phyloP scores from a whole-genome alignment of 2,113 vertebrate species.

The Hippolais icterina region DNA sequence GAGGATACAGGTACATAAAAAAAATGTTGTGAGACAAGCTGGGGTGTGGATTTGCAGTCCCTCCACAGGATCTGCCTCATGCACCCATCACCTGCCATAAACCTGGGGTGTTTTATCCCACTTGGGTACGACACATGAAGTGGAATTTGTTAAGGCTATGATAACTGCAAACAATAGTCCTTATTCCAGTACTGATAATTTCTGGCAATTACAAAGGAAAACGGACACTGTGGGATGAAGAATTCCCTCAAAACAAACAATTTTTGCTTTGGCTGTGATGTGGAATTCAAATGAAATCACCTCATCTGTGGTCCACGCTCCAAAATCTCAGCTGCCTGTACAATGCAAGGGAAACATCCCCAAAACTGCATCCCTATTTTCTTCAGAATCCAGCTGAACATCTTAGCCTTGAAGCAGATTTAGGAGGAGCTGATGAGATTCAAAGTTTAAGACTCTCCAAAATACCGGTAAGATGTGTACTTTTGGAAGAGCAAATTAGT shows the following conservation, averaged over 20 bases:
- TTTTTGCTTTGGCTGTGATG: neutral
- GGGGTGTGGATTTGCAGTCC: neutral
- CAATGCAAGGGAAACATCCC: neutral
- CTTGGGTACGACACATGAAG: fast-evolving
- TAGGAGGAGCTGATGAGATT: neutral
- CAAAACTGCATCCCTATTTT: neutral
- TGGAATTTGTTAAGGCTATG: neutral
- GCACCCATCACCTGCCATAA: neutral
- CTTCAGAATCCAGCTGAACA: neutral
- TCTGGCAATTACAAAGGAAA: neutral
- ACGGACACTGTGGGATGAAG: neutral
- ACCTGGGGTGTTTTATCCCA: neutral
- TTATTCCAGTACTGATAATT: neutral
- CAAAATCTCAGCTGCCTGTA: neutral
- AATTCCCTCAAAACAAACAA: neutral
- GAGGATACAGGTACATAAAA: neutral
- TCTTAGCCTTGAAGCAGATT: neutral
- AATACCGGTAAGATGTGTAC: neutral
- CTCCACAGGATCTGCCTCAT: neutral
- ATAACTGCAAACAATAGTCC: neutral
- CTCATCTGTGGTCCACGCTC: neutral
- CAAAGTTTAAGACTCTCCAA: neutral
- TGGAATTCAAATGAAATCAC: neutral
- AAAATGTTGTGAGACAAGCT: neutral
- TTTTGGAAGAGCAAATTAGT: neutral